These are phyloP conservation scores for Theocolax elegans DNA, from an alignment of 1,140 invertebrate species.

Conservation along the genomic window DNA sequence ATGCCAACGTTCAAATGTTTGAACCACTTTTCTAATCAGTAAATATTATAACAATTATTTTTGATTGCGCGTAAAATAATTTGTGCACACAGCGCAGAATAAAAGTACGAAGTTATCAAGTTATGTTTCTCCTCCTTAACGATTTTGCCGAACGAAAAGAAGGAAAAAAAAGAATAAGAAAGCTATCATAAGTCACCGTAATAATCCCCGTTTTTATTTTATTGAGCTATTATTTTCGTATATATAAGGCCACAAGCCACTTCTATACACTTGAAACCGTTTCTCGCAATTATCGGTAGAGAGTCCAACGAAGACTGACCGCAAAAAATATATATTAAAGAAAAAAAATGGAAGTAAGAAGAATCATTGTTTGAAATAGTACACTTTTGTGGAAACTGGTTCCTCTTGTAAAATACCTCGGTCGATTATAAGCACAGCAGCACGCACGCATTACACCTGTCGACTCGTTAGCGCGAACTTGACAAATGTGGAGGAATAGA, in stretches of 20 bases:
- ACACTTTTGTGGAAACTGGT: background rate
- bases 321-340: no score
- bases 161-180: background rate
- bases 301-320: background rate
- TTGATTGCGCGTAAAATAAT: no score
- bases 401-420: background rate
- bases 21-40: no score
- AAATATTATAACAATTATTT: no score
- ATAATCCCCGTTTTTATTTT: constrained; percentile 18
- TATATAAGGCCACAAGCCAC: background rate
- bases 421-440: constrained; percentile 1
- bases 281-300: background rate
- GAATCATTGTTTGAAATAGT: background rate
- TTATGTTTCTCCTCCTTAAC: background rate
- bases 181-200: background rate
- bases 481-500: constrained; percentile 1
- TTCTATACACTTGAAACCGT: background rate
- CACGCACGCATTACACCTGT: constrained; percentile 3
- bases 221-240: constrained; percentile 24
- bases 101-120: constrained; percentile 13
- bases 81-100: no score
- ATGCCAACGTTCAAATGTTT: no score
- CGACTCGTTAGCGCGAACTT: constrained; percentile 32
- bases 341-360: background rate
- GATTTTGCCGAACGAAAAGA: constrained; percentile 19